phyloP scores from a whole-genome alignment of 2,888 invertebrate species.

The Adelognathus sp. region DNA sequence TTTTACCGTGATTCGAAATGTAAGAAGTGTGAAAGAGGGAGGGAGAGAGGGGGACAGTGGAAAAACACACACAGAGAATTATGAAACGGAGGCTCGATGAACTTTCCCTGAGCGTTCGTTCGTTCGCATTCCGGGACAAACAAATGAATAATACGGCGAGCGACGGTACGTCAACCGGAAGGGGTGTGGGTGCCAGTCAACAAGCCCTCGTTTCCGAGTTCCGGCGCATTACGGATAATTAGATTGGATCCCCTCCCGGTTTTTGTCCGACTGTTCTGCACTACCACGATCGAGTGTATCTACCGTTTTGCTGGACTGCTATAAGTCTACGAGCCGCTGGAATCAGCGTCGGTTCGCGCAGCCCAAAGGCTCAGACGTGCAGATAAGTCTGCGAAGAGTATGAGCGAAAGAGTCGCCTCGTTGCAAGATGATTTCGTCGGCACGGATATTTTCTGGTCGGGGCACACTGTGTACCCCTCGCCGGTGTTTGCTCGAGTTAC shows the following conservation, averaged over 20 bases:
- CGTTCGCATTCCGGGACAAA: slow-evolving; percentile 69
- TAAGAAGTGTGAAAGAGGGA: slow-evolving; percentile 10
- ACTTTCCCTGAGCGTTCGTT: slow-evolving; percentile 58
- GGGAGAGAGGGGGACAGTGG: slow-evolving; percentile 45
- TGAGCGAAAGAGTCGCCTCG: slow-evolving; percentile 53
- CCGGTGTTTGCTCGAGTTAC: slow-evolving; percentile 20
- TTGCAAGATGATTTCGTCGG: slow-evolving; percentile 67
- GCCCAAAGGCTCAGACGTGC: not conserved
- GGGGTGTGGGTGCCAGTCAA: slow-evolving; percentile 67
- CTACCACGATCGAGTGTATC: slow-evolving; percentile 52
- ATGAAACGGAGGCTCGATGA: slow-evolving; percentile 52
- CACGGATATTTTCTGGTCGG: slow-evolving; percentile 50
- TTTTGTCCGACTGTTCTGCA: slow-evolving; percentile 57
- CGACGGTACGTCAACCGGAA: slow-evolving; percentile 62
- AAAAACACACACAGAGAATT: slow-evolving; percentile 30
- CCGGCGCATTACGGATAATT: slow-evolving; percentile 76
- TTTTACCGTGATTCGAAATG: slow-evolving; percentile 7
- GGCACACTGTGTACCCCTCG: not conserved
- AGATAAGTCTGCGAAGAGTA: not conserved
- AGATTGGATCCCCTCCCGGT: slow-evolving; percentile 69
- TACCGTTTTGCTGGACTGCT: slow-evolving; percentile 26
- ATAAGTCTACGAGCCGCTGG: no score
- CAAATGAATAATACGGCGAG: slow-evolving; percentile 73
- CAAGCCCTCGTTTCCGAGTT: slow-evolving; percentile 73
- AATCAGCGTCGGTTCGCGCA: not conserved